phyloP scores from a whole-genome alignment of 2,797 vertebrate species.

The Dermochelys coriacea region DNA sequence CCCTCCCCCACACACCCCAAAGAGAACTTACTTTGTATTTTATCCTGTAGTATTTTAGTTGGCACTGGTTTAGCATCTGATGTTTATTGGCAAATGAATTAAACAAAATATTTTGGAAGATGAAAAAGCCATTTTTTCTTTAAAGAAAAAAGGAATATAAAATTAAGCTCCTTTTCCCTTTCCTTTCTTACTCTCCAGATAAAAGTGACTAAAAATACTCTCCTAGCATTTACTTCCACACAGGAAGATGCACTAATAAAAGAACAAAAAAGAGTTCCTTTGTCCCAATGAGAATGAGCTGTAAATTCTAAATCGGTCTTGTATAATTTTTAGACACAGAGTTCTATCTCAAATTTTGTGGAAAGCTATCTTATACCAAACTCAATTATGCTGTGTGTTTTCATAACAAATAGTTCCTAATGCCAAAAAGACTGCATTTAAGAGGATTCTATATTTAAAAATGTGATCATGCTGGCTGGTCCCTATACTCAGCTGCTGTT shows the following conservation, averaged over 20 bases:
- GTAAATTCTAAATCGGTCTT: not conserved
- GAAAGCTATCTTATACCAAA: not conserved
- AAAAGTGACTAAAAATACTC: conserved; percentile 69
- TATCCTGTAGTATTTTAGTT: not conserved
- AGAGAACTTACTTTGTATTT: not conserved
- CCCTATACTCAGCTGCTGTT: not conserved
- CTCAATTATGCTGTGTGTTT: not conserved
- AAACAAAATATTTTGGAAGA: conserved; percentile 35
- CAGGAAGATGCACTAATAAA: conserved; percentile 21
- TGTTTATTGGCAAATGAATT: conserved; percentile 50
- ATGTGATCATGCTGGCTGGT: not conserved
- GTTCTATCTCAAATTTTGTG: not conserved
- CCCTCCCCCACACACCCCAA: not conserved
- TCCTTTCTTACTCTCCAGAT: conserved; percentile 33
- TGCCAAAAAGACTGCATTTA: not conserved
- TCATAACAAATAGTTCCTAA: not conserved
- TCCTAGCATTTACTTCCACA: conserved; percentile 5
- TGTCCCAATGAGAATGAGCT: conserved; percentile 29
- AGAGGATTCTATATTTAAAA: not conserved
- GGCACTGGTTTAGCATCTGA: conserved; percentile 48
- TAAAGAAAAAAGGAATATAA: conserved; percentile 39
- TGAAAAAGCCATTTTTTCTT: conserved; percentile 53
- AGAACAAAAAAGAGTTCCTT: not conserved
- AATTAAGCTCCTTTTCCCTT: conserved; percentile 13
- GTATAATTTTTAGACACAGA: not conserved